Evolutionary conservation across 2,888 invertebrate genomes (phyloP), one percentile per base, ranked within the genome.

Genomic region (Sesamia inferens): DNA sequence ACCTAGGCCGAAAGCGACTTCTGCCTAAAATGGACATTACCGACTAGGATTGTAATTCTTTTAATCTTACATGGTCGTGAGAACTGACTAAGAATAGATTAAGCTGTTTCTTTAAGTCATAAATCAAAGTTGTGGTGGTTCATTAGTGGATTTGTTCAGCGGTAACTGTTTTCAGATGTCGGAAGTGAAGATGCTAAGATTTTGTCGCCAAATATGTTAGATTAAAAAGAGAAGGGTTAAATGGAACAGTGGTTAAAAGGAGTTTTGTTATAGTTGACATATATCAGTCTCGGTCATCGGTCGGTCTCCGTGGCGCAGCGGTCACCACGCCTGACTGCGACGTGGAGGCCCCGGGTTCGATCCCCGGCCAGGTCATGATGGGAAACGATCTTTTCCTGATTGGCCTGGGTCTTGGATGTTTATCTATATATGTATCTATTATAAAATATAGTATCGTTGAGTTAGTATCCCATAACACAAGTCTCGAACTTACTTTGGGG

Each of bases 21-120:
- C 87, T 87, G 84, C 92, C 92, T 90, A 92, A 93, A 92, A 93
- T 88, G 93, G 94, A 79, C 81, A 83, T 88, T 86, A 81, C 83
- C 59, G 54, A 44, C 78, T 78, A 82, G 82, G 75, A 85, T 87
- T 85, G 44, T 82, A 65, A 65, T 82, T 84, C 78, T 84, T 84
- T 79, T 78, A 77, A 31, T 74, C 71, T 68, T 70, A 73, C 79
- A 86, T 79, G 83, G 83, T 79, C 92, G 92, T 91, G 91, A 88
- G 92, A 91, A 91, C 80, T 75, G 47, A 31, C 67, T 72, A 71
- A 71, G 48, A 66, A 48, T 71, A 70, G 47, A 82, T 63, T 61
- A 67, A 51, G 24, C 22, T 71, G 68, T 78, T 76, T 71, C 71
- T 76, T 78, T 76, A 68, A 80, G 47, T 16, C n/a, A 68, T 63